These are phyloP conservation scores for Delphinapterus leucas DNA, from an alignment of 2,113 vertebrate species.

Conservation along the genomic window DNA sequence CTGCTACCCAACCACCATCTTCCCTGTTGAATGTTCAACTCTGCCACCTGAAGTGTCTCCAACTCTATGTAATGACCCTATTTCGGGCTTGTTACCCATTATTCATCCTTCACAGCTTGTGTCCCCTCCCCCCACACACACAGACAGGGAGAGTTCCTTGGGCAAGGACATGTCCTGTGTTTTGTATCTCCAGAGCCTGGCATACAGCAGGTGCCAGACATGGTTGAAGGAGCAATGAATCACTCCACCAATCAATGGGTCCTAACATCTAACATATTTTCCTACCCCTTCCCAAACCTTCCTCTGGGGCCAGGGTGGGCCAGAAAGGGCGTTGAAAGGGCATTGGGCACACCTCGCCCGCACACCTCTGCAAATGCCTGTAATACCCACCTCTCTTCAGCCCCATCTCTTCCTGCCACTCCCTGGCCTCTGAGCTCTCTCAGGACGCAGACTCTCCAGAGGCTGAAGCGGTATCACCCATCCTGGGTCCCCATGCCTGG, in stretches of 20 bases:
- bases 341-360: not conserved
- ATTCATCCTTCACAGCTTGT: not conserved
- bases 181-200: not conserved
- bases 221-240: not conserved
- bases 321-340: not conserved
- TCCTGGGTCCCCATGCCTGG: not conserved
- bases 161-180: not conserved
- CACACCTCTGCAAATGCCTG: not conserved
- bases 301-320: not conserved
- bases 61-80: not conserved
- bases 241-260: not conserved
- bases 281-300: not conserved
- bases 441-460: not conserved
- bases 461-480: not conserved
- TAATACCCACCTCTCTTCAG: not conserved
- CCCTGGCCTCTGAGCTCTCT: not conserved
- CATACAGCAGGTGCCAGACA: not conserved
- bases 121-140: not conserved
- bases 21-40: not conserved
- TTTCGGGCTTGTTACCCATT: not conserved
- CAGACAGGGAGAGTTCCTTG: not conserved
- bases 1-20: not conserved
- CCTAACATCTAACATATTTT: not conserved
- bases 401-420: not conserved
- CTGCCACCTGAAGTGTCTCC: not conserved